phyloP scores from a whole-genome alignment of 2,888 invertebrate species.

The Nezara viridula region DNA sequence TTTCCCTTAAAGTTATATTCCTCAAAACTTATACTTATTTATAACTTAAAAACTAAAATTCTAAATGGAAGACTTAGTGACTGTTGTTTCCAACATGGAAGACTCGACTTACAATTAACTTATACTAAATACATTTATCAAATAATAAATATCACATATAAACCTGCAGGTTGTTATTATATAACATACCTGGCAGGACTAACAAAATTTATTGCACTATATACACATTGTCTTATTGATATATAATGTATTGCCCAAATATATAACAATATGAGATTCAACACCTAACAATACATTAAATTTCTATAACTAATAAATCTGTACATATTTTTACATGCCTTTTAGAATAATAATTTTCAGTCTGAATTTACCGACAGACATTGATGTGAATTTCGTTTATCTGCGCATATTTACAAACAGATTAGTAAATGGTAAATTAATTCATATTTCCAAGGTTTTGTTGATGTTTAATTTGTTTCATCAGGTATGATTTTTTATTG shows the following conservation, averaged over 20 bases:
- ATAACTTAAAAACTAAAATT: neutral
- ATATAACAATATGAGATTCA: neutral
- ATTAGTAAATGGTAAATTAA: neutral
- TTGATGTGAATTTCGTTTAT: neutral
- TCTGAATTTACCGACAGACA: neutral
- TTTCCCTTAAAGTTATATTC: neutral
- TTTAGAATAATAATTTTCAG: constrained; percentile 40
- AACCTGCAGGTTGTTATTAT: neutral
- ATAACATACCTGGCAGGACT: constrained; percentile 28
- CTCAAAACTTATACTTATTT: neutral
- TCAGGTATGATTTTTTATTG: no score
- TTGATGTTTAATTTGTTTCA: neutral
- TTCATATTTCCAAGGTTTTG: neutral
- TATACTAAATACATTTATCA: constrained; percentile 16
- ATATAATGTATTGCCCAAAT: constrained; percentile 13
- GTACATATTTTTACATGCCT: neutral
- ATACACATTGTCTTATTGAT: constrained; percentile 23
- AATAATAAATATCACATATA: constrained; percentile 48
- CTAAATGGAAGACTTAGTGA: constrained; percentile 50
- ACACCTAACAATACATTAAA: constrained; percentile 13
- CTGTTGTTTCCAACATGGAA: constrained; percentile 53
- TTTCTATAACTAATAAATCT: neutral
- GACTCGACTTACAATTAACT: constrained; percentile 46
- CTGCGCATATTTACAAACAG: neutral
- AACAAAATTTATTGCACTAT: constrained; percentile 56